Evolutionary conservation across 2,113 vertebrate species (phyloP).

Genomic region (Calidris pugnax): DNA sequence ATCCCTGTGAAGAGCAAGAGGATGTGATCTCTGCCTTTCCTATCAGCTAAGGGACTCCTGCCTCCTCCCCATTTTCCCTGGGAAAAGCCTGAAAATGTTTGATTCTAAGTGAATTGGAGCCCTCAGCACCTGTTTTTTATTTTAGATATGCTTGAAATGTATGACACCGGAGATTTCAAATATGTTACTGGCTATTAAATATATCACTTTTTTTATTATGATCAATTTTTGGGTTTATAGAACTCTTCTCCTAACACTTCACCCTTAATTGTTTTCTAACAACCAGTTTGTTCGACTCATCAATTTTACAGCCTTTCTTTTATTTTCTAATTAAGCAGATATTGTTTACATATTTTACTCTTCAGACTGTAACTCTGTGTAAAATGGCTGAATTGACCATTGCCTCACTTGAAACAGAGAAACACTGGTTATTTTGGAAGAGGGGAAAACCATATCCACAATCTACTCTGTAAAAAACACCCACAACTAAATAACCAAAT

Average conservation of each 20-base stretch:
- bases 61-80: not conserved
- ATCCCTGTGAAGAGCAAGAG: not conserved
- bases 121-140: not conserved
- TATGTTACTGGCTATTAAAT: not conserved
- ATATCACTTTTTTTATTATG: not conserved
- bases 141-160: not conserved
- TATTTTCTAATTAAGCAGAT: constrained; percentile 40
- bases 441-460: not conserved
- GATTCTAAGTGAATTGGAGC: not conserved
- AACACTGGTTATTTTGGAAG: not conserved
- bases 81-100: not conserved
- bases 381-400: not conserved
- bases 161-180: not conserved
- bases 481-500: not conserved
- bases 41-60: not conserved
- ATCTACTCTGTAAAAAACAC: not conserved
- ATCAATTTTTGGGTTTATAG: constrained; percentile 17
- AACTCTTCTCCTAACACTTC: not conserved
- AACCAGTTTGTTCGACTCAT: constrained; percentile 33
- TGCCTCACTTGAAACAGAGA: not conserved
- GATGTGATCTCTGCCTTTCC: not conserved
- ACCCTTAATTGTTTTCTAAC: constrained; percentile 40
- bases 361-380: not conserved
- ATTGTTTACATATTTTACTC: constrained; percentile 26
- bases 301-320: constrained; percentile 24